phyloP scores from a whole-genome alignment of 1,140 invertebrate genomes.

The Cherax destructor region DNA sequence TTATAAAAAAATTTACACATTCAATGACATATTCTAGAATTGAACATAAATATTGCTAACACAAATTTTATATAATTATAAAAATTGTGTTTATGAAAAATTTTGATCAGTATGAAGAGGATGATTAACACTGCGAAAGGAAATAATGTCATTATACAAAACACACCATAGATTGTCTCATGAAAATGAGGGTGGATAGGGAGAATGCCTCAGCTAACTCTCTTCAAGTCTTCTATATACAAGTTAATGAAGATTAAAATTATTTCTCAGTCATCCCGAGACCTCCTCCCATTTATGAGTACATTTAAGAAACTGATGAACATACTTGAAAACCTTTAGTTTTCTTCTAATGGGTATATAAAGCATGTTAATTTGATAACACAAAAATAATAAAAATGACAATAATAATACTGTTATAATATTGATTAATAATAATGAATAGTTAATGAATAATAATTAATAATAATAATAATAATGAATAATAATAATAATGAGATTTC shows the following conservation, averaged over 20 bases:
- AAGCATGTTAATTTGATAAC: not conserved
- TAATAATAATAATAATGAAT: no score
- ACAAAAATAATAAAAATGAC: no score
- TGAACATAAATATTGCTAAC: not conserved
- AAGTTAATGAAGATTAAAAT: slow-evolving; percentile 1
- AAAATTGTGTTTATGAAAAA: not conserved
- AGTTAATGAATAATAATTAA: no score
- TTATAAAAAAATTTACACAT: slow-evolving; percentile 23
- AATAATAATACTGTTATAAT: no score
- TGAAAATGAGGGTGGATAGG: not conserved
- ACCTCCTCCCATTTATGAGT: slow-evolving; percentile 29
- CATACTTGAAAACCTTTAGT: not conserved
- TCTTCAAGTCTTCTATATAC: slow-evolving; percentile 5
- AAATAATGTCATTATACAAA: not conserved
- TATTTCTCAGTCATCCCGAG: not conserved
- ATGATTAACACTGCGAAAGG: not conserved
- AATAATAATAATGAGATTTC: not conserved
- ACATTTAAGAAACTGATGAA: slow-evolving; percentile 1
- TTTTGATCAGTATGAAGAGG: not conserved
- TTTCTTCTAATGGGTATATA: not conserved
- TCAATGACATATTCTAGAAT: not conserved
- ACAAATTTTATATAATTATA: not conserved
- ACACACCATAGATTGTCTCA: not conserved
- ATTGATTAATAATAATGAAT: no score
- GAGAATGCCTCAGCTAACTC: not conserved